These are phyloP conservation scores for Cerceris ruficornis DNA, from an alignment of 2,888 invertebrate genomes.

Conservation along the genomic window DNA sequence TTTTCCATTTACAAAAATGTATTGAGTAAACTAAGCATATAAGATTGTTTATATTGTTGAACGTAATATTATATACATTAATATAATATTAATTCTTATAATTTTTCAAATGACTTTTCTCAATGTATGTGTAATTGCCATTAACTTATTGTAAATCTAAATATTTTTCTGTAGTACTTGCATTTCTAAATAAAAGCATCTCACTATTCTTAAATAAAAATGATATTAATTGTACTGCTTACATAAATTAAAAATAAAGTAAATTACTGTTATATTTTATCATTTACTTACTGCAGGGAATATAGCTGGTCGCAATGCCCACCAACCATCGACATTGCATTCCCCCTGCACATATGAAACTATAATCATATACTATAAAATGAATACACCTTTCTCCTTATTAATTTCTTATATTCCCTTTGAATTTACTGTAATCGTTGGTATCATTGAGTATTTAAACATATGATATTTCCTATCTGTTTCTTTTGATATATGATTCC, in stretches of 20 bases:
- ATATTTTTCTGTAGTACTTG: neutral
- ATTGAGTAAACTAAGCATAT: too few relatives aligned
- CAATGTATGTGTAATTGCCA: neutral
- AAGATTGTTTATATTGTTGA: too few relatives aligned
- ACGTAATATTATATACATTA: too few relatives aligned
- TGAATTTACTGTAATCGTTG: slow-evolving; percentile 2
- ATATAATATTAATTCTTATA: too few relatives aligned
- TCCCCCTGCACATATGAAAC: slow-evolving; percentile 81
- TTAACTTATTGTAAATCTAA: neutral
- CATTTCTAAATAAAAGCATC: slow-evolving; percentile 7
- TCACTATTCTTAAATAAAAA: slow-evolving; percentile 7
- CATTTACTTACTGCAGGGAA: slow-evolving; percentile 81
- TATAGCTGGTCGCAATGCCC: slow-evolving; percentile 82
- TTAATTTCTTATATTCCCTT: slow-evolving; percentile 8
- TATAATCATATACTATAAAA: slow-evolving; percentile 73
- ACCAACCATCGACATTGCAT: slow-evolving; percentile 81
- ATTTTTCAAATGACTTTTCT: neutral
- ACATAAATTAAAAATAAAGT: slow-evolving; percentile 47
- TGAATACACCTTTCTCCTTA: slow-evolving; percentile 43
- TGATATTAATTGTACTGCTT: slow-evolving; percentile 33
- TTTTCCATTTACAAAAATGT: too few relatives aligned
- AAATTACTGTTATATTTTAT: slow-evolving; percentile 63
- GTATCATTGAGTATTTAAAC: slow-evolving; percentile 12
- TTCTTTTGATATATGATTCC: neutral
- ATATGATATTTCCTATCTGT: neutral